Evolutionary conservation across 1,140 invertebrate genomes (phyloP).

Genomic region (Trinorchestia longiramus): DNA sequence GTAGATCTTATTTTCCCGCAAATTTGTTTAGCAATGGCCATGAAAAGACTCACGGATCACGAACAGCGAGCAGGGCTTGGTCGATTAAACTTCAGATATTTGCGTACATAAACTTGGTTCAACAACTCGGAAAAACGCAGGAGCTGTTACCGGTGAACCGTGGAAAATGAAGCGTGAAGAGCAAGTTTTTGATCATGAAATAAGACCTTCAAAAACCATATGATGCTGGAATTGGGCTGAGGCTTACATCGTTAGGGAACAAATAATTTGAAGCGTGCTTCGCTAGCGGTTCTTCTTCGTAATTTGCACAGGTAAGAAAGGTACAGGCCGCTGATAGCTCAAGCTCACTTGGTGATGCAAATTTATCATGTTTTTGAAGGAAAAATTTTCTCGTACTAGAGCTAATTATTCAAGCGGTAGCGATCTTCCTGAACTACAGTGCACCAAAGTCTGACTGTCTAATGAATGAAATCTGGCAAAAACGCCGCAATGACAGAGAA

Average conservation of each 20-base stretch:
- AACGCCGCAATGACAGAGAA: no score
- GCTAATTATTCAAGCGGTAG: no score
- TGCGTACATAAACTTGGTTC: neutral
- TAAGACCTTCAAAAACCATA: neutral
- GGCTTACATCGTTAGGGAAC: neutral
- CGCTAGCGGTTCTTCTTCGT: neutral
- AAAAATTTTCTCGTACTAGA: no score
- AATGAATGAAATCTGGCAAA: no score
- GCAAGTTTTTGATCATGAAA: neutral
- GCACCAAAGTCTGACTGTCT: no score
- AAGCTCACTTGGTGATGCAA: neutral
- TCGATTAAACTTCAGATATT: constrained; percentile 9
- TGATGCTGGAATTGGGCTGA: neutral
- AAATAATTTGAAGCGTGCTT: neutral
- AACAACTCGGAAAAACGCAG: neutral
- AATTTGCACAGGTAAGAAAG: neutral
- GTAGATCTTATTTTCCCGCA: constrained; percentile 7
- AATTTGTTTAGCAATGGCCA: neutral
- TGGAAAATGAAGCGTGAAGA: neutral
- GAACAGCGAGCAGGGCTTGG: neutral
- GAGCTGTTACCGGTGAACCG: neutral
- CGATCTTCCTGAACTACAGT: no score
- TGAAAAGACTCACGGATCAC: neutral
- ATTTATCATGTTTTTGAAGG: neutral
- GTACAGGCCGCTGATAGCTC: neutral